A percentile compares a stretch with the other conserved stretches of the same genome.
Evolutionary conservation across 1,140 invertebrate genomes (phyloP).

Genomic region (Zaprionus ghesquierei): DNA sequence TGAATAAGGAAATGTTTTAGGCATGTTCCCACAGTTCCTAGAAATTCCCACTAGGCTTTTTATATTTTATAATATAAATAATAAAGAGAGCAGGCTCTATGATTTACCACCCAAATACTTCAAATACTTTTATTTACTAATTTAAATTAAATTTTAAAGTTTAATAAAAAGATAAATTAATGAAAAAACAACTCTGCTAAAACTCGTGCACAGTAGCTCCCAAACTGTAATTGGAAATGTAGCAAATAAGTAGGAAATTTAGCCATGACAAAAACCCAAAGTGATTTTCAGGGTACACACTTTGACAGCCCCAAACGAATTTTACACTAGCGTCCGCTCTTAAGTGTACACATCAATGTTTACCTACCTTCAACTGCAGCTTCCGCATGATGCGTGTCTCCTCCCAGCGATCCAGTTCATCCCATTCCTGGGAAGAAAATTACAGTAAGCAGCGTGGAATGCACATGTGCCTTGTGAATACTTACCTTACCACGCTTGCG

Average conservation of each 20-base stretch:
- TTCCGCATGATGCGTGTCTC: slow-evolving; percentile 80
- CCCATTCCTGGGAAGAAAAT: slow-evolving; percentile 83
- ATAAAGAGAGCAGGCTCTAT: not conserved
- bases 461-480: not conserved
- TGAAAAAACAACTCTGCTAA: not conserved
- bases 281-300: no score
- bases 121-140: not conserved
- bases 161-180: not conserved
- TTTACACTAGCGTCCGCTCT: not conserved
- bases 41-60: no score
- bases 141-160: not conserved
- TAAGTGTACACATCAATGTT: not conserved
- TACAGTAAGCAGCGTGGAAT: not conserved
- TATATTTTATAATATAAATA: not conserved
- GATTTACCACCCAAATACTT: not conserved
- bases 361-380: slow-evolving; percentile 74
- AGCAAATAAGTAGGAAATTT: not conserved
- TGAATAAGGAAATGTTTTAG: not conserved
- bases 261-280: slow-evolving; percentile 8
- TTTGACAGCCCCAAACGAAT: not conserved
- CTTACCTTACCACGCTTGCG: slow-evolving; percentile 82
- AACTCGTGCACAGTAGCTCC: not conserved
- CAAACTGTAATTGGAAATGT: not conserved
- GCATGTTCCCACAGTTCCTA: no score
- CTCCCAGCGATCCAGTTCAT: slow-evolving; percentile 84